These are phyloP conservation scores for Myathropa florea DNA, from an alignment of 2,888 invertebrate genomes.

Conservation along the genomic window DNA sequence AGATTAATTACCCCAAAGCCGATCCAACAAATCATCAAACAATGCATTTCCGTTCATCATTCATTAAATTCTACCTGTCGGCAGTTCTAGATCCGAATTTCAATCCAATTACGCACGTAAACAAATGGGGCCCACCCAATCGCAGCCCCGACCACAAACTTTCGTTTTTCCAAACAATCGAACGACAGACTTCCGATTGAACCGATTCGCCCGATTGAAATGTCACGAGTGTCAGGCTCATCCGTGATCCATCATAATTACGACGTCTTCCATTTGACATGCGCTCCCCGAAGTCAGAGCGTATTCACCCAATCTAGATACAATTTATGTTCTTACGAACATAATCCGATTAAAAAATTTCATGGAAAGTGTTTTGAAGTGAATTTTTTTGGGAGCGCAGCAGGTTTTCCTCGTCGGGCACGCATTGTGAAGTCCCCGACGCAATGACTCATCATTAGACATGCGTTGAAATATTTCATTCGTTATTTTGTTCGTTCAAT, in stretches of 20 bases:
- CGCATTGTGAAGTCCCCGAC: conserved; percentile 5
- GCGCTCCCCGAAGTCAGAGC: no score
- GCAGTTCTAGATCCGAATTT: no score
- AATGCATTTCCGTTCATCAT: no score
- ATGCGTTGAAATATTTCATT: conserved; percentile 31
- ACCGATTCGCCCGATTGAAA: conserved; percentile 3
- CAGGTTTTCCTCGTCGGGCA: neutral
- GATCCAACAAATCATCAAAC: no score
- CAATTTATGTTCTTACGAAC: conserved; percentile 22
- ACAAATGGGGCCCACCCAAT: neutral
- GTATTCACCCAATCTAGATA: neutral
- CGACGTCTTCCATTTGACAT: neutral
- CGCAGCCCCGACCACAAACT: neutral
- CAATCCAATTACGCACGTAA: neutral
- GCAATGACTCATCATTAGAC: conserved; percentile 38
- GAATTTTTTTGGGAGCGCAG: neutral
- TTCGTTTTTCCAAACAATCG: neutral
- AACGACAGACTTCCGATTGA: neutral
- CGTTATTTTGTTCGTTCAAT: neutral
- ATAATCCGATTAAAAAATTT: conserved; percentile 36
- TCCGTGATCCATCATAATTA: neutral
- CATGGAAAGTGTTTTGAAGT: conserved; percentile 52
- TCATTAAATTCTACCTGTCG: no score
- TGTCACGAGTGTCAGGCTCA: conserved; percentile 20
- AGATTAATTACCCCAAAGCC: no score